Base-by-base conservation (phyloP, 2,113 vertebrate species). In the Fulmarus glacialis region DNA sequence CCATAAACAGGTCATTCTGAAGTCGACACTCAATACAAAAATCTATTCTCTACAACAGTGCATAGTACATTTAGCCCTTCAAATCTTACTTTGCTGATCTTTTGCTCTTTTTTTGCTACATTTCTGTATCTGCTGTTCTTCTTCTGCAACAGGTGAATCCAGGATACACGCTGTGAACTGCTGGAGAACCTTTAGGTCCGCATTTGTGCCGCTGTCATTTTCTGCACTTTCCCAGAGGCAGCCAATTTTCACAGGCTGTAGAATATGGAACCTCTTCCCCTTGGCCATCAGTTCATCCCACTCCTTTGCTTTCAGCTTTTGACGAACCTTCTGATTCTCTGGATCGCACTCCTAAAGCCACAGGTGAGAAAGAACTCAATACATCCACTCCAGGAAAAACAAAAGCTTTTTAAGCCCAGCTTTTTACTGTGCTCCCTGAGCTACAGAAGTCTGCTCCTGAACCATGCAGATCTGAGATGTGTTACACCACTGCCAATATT, bases 241-340 rank as follows among this genome's bases (percentile, higher is more conserved):
- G 97, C 99, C 99, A 3, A 98, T 98, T 93, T 99, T 98, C 89
- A 99, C 97, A 0, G 99, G 98, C 96, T 99, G 99, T 3, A 99
- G 98, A 17, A 99, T 91, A 0, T 98, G 99, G 95, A 99, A 98
- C 85, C 99, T 98, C 98, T 99, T 99, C 9, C 98, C 98, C 96
- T 99, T 99, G 84, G 99, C 98, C 97, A 99, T 98, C 87, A 99
- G 98, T 82, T 99, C 99, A 0, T 99, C 99, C 99, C 99, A 99
- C 64, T 99, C 99, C 87, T 99, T 99, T 3, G 99, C 99, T 79
- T 99, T 99, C 82, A 99, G 98, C 53, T 98, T 99, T 85, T 99
- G 99, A 20, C 98, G 99, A 38, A 99, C 98, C 90, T 99, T 99
- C 92, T 99, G 98, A 90, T 99, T 99, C 98, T 99, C 99, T 0